Evolutionary conservation across 2,113 vertebrate species (phyloP), one percentile per base, ranked within the genome.

Genomic region (Lota lota): DNA sequence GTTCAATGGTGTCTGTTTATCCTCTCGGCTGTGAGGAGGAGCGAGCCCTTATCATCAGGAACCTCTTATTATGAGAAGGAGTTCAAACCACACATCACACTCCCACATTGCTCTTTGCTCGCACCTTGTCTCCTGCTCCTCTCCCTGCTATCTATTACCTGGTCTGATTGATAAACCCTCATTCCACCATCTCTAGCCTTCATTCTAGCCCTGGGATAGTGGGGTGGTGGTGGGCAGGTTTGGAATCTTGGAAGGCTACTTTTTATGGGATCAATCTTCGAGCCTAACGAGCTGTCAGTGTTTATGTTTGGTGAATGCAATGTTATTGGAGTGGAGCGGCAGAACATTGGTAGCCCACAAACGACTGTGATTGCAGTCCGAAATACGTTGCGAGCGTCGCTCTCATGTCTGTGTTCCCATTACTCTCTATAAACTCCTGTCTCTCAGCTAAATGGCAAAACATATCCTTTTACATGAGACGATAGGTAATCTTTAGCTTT

Each of bases 221-320:
- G 65, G 81, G 74, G 64, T 10, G 63, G 75, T 2, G 24, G 24
- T n/a, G 24, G 24, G 24, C n/a, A n/a, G n/a, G 4, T 2, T 24
- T 24, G 24, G 76, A 69, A 71, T 85, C 70, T 81, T 77, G 72
- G 69, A 81, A 75, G 71, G 75, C 72, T 67, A 70, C 22, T 85
- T 88, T 85, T 4, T 24, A 75, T 87, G 87, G 83, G 85, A 85
- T 82, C 74, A 71, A 57, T 83, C 69, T 89, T 7, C 1, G 50
- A 88, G 84, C 86, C 82, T 66, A 58, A 68, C 84, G 85, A 88
- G 82, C 83, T 74, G 85, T 90, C 84, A 75, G 64, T 92, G 90
- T 92, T 93, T 88, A 83, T 80, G 66, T 92, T 90, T 92, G 88
- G 91, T 92, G 88, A 91, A 84, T 60, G 47, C 72, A 5, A 64